These are phyloP conservation scores for Cryptoprocta ferox DNA, from an alignment of 2,797 vertebrate species.

Conservation along the genomic window DNA sequence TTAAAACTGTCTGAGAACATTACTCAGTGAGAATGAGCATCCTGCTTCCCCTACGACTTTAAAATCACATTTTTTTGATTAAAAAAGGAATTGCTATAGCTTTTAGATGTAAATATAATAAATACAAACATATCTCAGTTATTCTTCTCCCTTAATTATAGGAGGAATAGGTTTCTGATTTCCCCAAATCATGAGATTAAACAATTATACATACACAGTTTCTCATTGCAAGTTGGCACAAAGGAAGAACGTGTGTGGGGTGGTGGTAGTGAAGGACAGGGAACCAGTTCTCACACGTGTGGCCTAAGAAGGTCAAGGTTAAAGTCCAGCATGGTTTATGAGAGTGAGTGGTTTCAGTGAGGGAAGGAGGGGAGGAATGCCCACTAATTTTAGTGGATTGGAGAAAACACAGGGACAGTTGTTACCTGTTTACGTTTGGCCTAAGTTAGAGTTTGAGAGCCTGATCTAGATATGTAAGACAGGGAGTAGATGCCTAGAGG, in stretches of 20 bases:
- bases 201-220: neutral
- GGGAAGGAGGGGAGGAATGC: neutral
- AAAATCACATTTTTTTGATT: neutral
- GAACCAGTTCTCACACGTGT: neutral
- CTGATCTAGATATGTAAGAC: neutral
- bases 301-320: neutral
- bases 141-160: neutral
- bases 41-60: neutral
- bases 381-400: neutral
- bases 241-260: neutral
- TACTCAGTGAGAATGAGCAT: neutral
- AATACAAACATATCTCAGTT: neutral
- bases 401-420: neutral
- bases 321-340: neutral
- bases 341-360: neutral
- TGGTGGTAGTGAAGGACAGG: neutral
- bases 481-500: neutral
- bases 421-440: neutral
- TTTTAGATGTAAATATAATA: neutral
- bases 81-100: neutral
- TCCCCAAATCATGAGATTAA: constrained; percentile 3
- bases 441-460: neutral
- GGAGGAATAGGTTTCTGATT: neutral
- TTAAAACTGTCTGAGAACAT: neutral
- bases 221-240: neutral